Evolutionary conservation across 2,888 invertebrate species (phyloP).

Genomic region (Prenolepis imparis): DNA sequence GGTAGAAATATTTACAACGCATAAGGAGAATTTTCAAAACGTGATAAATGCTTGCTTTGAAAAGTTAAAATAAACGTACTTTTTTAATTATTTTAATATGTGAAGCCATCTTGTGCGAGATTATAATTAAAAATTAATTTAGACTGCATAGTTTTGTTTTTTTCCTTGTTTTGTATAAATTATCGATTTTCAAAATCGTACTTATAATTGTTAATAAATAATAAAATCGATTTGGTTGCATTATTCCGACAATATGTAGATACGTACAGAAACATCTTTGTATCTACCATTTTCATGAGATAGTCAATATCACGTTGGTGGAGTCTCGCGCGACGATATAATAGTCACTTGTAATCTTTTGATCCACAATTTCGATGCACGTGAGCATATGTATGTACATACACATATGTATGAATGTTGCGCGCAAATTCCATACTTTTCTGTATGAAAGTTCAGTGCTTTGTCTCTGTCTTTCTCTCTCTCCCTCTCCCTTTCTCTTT

Average conservation of each 20-base stretch:
- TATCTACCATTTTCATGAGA: conserved; percentile 49
- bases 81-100: not conserved
- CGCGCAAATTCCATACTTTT: conserved; percentile 61
- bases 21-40: not conserved
- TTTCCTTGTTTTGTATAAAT: not conserved
- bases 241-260: not conserved
- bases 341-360: conserved; percentile 62
- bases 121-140: not conserved
- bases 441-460: conserved; percentile 57
- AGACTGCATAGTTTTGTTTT: not conserved
- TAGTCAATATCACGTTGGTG: not conserved
- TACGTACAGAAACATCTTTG: not conserved
- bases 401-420: conserved; percentile 9
- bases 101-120: not conserved
- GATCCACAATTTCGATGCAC: conserved; percentile 60
- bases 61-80: not conserved
- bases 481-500: conserved; percentile 28
- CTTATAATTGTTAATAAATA: not conserved
- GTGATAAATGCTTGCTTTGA: not conserved
- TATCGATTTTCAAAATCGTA: not conserved
- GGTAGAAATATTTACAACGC: not conserved
- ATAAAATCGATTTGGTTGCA: not conserved
- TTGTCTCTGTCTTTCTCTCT: conserved; percentile 8
- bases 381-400: conserved; percentile 32
- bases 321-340: conserved; percentile 61